These are phyloP conservation scores for Phallusia fumigata DNA, from an alignment of 23 tunicate genomes.

Conservation along the genomic window DNA sequence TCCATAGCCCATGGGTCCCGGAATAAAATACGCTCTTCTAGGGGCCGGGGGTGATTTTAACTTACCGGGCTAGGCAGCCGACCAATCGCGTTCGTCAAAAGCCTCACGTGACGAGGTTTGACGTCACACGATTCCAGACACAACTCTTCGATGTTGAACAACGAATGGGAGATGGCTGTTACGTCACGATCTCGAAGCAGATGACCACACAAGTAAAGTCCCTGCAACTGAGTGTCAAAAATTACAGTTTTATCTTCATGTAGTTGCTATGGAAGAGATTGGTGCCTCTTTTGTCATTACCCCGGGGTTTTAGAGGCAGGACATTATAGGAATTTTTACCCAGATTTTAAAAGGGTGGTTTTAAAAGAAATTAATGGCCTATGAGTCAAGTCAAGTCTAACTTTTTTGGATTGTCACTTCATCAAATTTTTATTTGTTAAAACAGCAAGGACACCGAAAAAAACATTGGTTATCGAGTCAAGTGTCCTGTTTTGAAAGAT, in stretches of 20 bases:
- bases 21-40: not conserved
- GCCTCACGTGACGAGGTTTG: not conserved
- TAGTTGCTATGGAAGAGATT: not conserved
- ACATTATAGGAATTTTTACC: not conserved
- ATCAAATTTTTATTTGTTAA: too few relatives aligned
- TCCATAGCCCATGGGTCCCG: not conserved
- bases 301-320: not conserved
- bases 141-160: not conserved
- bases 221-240: not conserved
- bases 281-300: too few relatives aligned
- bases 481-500: too few relatives aligned
- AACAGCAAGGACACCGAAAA: too few relatives aligned
- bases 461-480: too few relatives aligned
- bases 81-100: not conserved
- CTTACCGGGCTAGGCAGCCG: not conserved
- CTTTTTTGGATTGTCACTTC: too few relatives aligned
- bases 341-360: too few relatives aligned
- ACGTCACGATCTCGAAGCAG: not conserved
- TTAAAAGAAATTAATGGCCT: too few relatives aligned
- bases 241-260: not conserved
- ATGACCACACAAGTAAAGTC: not conserved
- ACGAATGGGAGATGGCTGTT: not conserved
- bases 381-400: too few relatives aligned
- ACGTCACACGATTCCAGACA: not conserved
- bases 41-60: not conserved